A percentile compares a stretch with the other conserved stretches of the same genome.
Conservation (phyloP, 2,888 invertebrate genomes). For the Diaperis boleti region DNA sequence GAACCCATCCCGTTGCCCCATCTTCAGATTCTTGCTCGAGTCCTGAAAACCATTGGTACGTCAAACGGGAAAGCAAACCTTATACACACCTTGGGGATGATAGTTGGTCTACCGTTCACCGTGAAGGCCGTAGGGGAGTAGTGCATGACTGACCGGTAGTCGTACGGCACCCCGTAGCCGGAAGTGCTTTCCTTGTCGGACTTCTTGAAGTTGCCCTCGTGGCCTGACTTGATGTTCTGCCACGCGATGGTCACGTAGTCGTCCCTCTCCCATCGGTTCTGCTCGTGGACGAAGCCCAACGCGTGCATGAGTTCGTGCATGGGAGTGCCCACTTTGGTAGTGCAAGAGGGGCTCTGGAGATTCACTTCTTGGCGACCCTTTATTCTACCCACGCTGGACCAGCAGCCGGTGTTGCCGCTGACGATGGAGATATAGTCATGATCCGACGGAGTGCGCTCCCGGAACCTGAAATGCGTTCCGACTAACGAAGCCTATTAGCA, state of each 20-base stretch:
- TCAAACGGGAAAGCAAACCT: background rate
- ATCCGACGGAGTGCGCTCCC: slow-evolving; percentile 72
- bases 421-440: slow-evolving; percentile 78
- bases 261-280: slow-evolving; percentile 83
- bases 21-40: slow-evolving; percentile 62
- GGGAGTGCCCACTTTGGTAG: slow-evolving; percentile 79
- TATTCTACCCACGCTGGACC: slow-evolving; percentile 83
- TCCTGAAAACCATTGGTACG: slow-evolving; percentile 50
- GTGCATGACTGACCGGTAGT: slow-evolving; percentile 87
- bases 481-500: too few relatives aligned
- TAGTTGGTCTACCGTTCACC: slow-evolving; percentile 77
- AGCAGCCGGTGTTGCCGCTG: slow-evolving; percentile 80
- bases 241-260: slow-evolving; percentile 76
- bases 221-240: slow-evolving; percentile 76
- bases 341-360: slow-evolving; percentile 80
- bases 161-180: slow-evolving; percentile 80
- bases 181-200: slow-evolving; percentile 69
- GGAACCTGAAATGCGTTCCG: slow-evolving; percentile 66
- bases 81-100: slow-evolving; percentile 76
- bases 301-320: slow-evolving; percentile 86
- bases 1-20: slow-evolving; percentile 83
- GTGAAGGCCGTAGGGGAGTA: slow-evolving; percentile 85
- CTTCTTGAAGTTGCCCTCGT: slow-evolving; percentile 79
- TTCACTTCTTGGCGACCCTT: slow-evolving; percentile 79
- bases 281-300: slow-evolving; percentile 85